Evolutionary conservation across 2,888 invertebrate genomes (phyloP).

Genomic region (Priocnemis perturbator): DNA sequence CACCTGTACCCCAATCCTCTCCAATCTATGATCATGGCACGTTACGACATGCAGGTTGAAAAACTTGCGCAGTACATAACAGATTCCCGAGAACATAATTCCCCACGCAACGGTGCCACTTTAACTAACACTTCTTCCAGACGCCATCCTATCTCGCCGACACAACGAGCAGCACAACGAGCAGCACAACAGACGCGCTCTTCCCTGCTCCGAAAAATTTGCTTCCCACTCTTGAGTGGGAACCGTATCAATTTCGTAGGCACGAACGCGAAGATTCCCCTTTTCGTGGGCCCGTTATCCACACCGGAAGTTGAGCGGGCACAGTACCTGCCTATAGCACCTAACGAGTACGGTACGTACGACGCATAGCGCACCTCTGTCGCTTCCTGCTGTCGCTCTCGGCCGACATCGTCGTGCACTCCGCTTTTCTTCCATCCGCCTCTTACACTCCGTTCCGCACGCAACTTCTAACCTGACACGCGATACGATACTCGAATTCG

Average conservation of each 20-base stretch:
- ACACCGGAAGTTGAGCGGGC: conserved; percentile 70
- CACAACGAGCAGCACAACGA: not conserved
- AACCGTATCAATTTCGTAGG: conserved; percentile 60
- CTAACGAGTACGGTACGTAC: conserved; percentile 63
- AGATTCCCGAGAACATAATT: no score
- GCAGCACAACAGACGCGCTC: not conserved
- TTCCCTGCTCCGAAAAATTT: conserved; percentile 16
- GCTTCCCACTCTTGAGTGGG: conserved; percentile 30
- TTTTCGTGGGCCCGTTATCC: conserved; percentile 69
- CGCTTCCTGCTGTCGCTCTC: conserved; percentile 20
- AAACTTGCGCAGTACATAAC: no score
- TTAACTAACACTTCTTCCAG: no score
- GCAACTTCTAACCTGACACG: no score
- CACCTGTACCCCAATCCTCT: no score
- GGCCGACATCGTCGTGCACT: not conserved
- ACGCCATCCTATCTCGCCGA: no score
- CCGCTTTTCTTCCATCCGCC: no score
- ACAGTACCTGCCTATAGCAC: conserved; percentile 61
- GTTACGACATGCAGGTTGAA: no score
- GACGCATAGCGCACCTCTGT: conserved; percentile 37
- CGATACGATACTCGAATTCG: no score
- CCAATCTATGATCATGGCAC: no score
- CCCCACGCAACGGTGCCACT: no score
- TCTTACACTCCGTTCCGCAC: no score
- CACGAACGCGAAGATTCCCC: conserved; percentile 61